Evolutionary conservation across 2,797 vertebrate genomes (phyloP).

Genomic region (Hippopotamyrus pictus): DNA sequence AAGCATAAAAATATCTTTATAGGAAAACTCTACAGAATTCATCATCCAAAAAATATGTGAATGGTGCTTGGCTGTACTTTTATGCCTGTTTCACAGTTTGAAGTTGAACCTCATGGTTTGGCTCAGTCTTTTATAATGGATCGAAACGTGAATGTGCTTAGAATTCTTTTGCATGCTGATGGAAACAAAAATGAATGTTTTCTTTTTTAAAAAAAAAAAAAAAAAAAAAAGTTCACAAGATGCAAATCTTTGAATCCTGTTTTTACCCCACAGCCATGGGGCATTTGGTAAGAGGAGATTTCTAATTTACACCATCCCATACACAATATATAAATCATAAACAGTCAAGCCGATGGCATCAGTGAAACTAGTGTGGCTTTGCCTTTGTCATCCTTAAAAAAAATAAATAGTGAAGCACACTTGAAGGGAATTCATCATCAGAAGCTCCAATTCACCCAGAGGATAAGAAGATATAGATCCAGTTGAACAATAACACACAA

Average conservation of each 20-base stretch:
- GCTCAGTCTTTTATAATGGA: constrained; percentile 58
- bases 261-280: background rate
- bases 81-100: constrained; percentile 47
- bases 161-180: constrained; percentile 71
- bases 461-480: constrained; percentile 35
- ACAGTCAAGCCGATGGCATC: constrained; percentile 36
- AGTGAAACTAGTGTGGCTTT: constrained; percentile 36
- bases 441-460: constrained; percentile 37
- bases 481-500: constrained; percentile 37
- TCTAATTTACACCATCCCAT: constrained; percentile 28
- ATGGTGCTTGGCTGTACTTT: constrained; percentile 47
- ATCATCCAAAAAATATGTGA: constrained; percentile 42
- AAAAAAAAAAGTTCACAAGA: background rate
- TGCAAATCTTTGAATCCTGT: background rate
- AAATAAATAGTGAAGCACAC: background rate
- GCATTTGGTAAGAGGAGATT: constrained; percentile 3
- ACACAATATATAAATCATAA: constrained; percentile 9
- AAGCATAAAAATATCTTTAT: constrained; percentile 43
- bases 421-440: constrained; percentile 37
- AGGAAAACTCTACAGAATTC: constrained; percentile 30
- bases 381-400: background rate
- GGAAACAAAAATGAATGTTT: constrained; percentile 47
- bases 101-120: constrained; percentile 49
- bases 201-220: constrained; percentile 18
- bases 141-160: constrained; percentile 67